These are phyloP conservation scores for Hylaea fasciaria DNA, from an alignment of 2,888 invertebrate species.

Conservation along the genomic window DNA sequence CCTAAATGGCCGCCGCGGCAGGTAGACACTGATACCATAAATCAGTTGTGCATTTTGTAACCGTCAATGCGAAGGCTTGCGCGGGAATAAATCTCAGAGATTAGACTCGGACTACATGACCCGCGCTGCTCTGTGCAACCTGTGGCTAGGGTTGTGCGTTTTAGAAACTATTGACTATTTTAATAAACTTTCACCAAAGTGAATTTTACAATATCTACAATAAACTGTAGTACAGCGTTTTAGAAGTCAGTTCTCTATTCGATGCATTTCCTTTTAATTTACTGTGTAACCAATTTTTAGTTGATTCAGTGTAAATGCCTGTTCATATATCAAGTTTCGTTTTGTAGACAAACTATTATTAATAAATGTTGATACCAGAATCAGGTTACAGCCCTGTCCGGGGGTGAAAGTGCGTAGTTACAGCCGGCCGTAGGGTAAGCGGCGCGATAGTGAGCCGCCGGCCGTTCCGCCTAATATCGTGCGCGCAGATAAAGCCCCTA, in stretches of 20 bases:
- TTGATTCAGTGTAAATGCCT: too few relatives aligned
- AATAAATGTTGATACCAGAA: neutral
- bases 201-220: too few relatives aligned
- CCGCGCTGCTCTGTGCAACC: slow-evolving; percentile 9
- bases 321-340: too few relatives aligned
- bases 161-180: neutral
- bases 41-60: slow-evolving; percentile 39
- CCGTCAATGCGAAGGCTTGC: slow-evolving; percentile 35
- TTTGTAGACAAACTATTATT: too few relatives aligned
- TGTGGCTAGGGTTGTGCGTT: neutral
- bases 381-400: neutral
- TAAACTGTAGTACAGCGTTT: too few relatives aligned
- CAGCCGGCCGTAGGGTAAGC: neutral
- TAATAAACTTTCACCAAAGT: too few relatives aligned
- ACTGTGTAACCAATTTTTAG: too few relatives aligned
- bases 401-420: neutral
- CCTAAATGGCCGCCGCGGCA: neutral
- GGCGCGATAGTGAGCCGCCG: slow-evolving; percentile 14
- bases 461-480: slow-evolving; percentile 16
- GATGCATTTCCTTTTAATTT: too few relatives aligned
- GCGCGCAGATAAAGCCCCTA: slow-evolving; percentile 31
- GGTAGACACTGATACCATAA: slow-evolving; percentile 25
- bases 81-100: slow-evolving; percentile 42
- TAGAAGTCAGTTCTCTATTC: too few relatives aligned
- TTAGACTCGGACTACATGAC: slow-evolving; percentile 30